Evolutionary conservation across 2,888 invertebrate genomes (phyloP).

Genomic region (Tricholauxania praeusta): DNA sequence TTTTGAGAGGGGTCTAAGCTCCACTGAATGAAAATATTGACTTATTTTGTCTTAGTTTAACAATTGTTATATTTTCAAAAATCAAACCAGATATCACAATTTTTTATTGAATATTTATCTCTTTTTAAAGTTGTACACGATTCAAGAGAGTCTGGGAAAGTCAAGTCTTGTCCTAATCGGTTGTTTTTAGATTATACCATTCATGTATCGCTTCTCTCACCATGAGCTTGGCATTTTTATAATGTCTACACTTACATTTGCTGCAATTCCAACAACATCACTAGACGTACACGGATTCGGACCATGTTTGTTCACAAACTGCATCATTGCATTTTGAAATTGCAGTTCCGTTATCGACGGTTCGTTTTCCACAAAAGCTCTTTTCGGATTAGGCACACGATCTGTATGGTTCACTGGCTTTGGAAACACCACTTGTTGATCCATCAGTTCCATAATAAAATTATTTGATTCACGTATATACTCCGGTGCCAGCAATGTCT

Average conservation of each 20-base stretch:
- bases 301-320: slow-evolving; percentile 55
- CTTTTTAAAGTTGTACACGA: no score
- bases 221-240: background rate
- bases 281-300: slow-evolving; percentile 37
- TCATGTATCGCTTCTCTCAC: no score
- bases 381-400: slow-evolving; percentile 32
- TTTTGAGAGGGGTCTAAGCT: no score
- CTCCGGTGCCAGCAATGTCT: slow-evolving; percentile 64
- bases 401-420: slow-evolving; percentile 27
- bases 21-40: no score
- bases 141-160: no score
- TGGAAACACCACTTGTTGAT: slow-evolving; percentile 51
- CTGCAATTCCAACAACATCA: slow-evolving; percentile 16
- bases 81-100: no score
- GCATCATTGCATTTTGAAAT: slow-evolving; percentile 60
- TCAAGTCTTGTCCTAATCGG: no score
- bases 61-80: no score
- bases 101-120: no score
- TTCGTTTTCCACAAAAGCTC: slow-evolving; percentile 17
- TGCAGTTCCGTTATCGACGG: slow-evolving; percentile 47
- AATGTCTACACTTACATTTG: slow-evolving; percentile 11
- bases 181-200: no score
- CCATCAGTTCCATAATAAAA: slow-evolving; percentile 65
- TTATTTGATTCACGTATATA: slow-evolving; percentile 61
- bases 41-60: no score